Conservation (phyloP, 2,113 vertebrate species). For the Atherinomorus stipes region DNA sequence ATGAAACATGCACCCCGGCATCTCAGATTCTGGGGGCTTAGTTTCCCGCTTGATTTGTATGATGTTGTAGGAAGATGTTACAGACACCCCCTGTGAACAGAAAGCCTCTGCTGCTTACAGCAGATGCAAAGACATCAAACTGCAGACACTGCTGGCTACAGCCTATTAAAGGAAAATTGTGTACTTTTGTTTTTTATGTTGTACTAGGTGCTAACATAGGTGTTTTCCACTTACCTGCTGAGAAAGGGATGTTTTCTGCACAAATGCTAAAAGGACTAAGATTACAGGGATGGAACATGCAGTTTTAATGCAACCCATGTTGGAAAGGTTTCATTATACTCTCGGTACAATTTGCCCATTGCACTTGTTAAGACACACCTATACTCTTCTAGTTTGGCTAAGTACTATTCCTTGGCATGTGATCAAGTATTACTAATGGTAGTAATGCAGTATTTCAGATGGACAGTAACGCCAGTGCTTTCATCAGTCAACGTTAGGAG, state of each 20-base stretch:
- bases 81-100: conserved; percentile 59
- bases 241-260: conserved; percentile 10
- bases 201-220: conserved; percentile 28
- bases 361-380: neutral
- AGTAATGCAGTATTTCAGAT: neutral
- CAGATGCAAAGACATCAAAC: conserved; percentile 59
- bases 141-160: conserved; percentile 51
- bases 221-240: conserved; percentile 29
- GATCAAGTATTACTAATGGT: neutral
- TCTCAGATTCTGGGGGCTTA: conserved; percentile 27
- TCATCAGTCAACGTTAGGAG: neutral
- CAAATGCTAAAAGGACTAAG: conserved; percentile 15
- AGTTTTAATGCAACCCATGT: conserved; percentile 1
- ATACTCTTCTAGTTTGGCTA: neutral
- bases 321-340: neutral
- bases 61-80: conserved; percentile 48
- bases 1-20: conserved; percentile 20
- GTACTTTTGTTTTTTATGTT: conserved; percentile 38
- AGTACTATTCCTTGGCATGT: conserved; percentile 12
- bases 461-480: conserved; percentile 5
- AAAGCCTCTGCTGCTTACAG: conserved; percentile 45
- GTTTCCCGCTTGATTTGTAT: conserved; percentile 54
- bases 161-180: conserved; percentile 50
- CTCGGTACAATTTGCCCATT: neutral
- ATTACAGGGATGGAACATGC: neutral